phyloP scores from a whole-genome alignment of 2,113 vertebrate species.

The Microcebus lehilahytsara region DNA sequence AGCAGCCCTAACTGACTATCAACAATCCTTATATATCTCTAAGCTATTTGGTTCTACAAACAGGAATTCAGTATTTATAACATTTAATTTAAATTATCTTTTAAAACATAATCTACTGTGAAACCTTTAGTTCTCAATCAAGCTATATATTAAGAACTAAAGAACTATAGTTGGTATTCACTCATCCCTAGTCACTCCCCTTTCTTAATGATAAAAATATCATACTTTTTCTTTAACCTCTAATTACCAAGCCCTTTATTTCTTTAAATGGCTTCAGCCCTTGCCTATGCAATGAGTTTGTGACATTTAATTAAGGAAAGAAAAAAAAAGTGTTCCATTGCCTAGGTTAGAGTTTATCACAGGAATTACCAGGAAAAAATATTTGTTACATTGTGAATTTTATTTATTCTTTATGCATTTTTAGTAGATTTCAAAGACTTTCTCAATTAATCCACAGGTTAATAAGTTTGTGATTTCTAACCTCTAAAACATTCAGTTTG shows the following conservation, averaged over 20 bases:
- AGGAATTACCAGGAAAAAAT: not conserved
- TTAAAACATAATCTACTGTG: not conserved
- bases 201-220: not conserved
- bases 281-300: not conserved
- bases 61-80: not conserved
- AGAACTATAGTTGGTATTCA: not conserved
- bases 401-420: not conserved
- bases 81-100: slow-evolving; percentile 3
- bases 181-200: not conserved
- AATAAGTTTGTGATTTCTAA: not conserved
- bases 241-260: not conserved
- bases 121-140: not conserved
- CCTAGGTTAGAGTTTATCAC: not conserved
- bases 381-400: not conserved
- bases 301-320: not conserved
- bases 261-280: not conserved
- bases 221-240: not conserved
- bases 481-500: not conserved
- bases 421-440: not conserved
- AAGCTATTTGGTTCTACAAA: not conserved
- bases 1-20: not conserved
- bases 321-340: not conserved
- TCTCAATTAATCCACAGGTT: not conserved
- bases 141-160: not conserved
- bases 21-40: not conserved